Base-by-base conservation (phyloP, 2,113 vertebrate genomes). In the Rousettus leschenaultii region DNA sequence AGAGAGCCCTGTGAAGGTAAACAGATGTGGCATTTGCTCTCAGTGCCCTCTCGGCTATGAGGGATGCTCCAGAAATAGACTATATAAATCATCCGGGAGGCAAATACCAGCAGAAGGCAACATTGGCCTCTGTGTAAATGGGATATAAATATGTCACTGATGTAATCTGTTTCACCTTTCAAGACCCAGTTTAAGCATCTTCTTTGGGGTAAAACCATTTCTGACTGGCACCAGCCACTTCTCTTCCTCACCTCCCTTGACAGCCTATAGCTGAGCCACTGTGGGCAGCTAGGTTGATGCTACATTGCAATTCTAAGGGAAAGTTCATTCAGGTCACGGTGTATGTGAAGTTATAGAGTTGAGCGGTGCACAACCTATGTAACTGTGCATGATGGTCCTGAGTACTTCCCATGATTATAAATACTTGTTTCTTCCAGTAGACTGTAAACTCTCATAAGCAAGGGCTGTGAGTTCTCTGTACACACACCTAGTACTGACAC, bases 1-100 rank as follows among this genome's bases (percentile, higher is more conserved):
- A 59, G 33, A 55, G 75, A 55, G 82, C 75, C 48, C 71, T 5
- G 19, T 13, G 66, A 26, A 55, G 45, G 43, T 30, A 21, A 26
- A 18, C 4, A 13, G 85, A 38, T 10, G 4, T 9, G 10, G 88
- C 3, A 19, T 45, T 68, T 28, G 68, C 45, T 59, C 73, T 30
- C 5, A 0, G 4, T 13, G 85, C 43, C 83, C 51, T 79, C 15
- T 18, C 0, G 22, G 91, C 51, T 12, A n/a, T 5, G 91, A 89
- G 86, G 82, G 68, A 79, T 10, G 11, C 68, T 97, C 91, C 96
- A 93, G 87, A 92, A 96, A 95, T 61, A 96, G 95, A 86, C 35
- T 5, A 3, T 1, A 12, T 30, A n/a, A 55, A 40, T 43, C 15
- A 51, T 10, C 55, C 74, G 1, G 6, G n/a, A 70, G 53, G 28